Evolutionary conservation across 92 coral and sea anemone genomes (phyloP), one percentile per base, ranked within the genome.

Genomic region (Epizoanthus fatuus): DNA sequence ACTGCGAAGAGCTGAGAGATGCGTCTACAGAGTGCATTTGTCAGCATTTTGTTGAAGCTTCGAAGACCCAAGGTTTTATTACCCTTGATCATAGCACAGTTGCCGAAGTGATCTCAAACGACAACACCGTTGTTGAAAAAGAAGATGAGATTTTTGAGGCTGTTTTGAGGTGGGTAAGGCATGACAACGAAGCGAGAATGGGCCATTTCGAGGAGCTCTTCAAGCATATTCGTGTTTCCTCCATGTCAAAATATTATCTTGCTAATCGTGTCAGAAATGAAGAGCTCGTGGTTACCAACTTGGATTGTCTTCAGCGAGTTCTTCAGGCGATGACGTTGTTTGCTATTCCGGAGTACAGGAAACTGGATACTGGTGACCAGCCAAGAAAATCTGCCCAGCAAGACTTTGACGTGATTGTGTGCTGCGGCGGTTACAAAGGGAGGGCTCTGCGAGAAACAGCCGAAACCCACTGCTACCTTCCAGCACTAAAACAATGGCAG

Each of bases 131-230:
- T 9, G 92, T 93, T 9, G 69, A 77, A 4, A 72, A 83, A 63
- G 98, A 95, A 52, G 83, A 91, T 74, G 94, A 93, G 4, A 91
- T 95, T 2, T 94, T 81, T 63, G 92, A 94, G 81, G 96, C 92
- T 11, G 84, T 96, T 16, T 19, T 94, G 35, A 42, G 84, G 9
- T 96, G 98, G 98, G 89, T 92, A 40, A 81, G 80, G 75, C 89
- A 90, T 75, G 93, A 87, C 53, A 54, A 20, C n/a, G 80, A 74
- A n/a, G 85, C 83, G 15, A 91, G 98, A 51, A 44, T 52, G 57
- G 49, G 49, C 15, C 80, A 72, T 74, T 94, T 96, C 65, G 87
- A 74, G 37, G 82, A 84, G 81, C 89, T 94, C 37, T 92, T 96
- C 72, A 40, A 77, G 11, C 72, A 83, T n/a, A 57, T 95, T 54